Base-by-base conservation (phyloP, 2,888 invertebrate species). In the Penaeus monodon region DNA sequence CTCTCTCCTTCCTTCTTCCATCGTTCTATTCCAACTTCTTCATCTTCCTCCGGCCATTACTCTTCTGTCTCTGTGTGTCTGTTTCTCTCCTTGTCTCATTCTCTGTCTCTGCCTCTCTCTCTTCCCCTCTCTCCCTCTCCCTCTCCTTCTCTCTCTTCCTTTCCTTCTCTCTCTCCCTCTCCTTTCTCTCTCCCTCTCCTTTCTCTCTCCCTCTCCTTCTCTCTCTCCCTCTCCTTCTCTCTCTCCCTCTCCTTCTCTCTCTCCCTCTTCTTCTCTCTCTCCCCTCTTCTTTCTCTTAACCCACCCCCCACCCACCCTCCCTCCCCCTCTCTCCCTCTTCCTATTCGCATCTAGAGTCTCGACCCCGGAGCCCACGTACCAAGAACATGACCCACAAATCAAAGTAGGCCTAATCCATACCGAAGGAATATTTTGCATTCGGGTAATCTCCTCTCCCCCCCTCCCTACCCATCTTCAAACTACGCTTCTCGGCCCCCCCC, bases 261-360 rank as follows among this genome's bases (percentile, higher is more conserved):
- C 1, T 3, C 3, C n/a, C 2, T 12, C 17, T n/a, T 20, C n/a
- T 3, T 1, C 1, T 1, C 70, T 12, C 20, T 12, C 3, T 20
- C n/a, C 29, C 24, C 70, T 0, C 1, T 20, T 17, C 14, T 17
- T 17, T n/a, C 29, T 17, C 12, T n/a, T 3, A 6, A 17, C n/a
- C 24, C 17, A 22, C 3, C 8, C 70, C 20, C 3, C n/a, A 1
- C 20, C 20, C 70, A 2, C n/a, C 3, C 14, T 17, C 70, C 3
- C 2, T 68, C 29, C 17, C n/a, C 29, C 24, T 17, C n/a, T 24
- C 14, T 17, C n/a, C 12, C 70, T 24, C 70, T n/a, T n/a, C 24
- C 17, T 68, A 4, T 38, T 7, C 38, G n/a, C 38, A 38, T 8
- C 38, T 0, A 38, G 7, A 38, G 38, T 38, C 38, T 38, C 38